Evolutionary conservation across 2,888 invertebrate genomes (phyloP).

Genomic region (Parthenolecanium corni): DNA sequence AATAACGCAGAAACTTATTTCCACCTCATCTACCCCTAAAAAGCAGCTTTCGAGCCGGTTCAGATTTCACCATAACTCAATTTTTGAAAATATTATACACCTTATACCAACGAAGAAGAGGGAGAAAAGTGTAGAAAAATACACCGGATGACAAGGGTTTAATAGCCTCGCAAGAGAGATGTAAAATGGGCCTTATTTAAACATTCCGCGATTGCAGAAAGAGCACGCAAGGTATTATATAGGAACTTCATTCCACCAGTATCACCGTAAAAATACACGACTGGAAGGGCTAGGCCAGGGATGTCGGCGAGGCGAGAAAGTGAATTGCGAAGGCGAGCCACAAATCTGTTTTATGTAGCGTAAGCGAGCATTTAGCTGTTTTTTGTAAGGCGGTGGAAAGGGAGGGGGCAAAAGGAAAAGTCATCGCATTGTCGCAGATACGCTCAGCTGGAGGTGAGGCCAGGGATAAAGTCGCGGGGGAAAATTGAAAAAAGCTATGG

Average conservation of each 20-base stretch:
- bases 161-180: constrained; percentile 15
- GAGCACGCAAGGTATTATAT: too few species aligned
- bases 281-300: constrained; percentile 8
- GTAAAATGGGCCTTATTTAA: constrained; percentile 17
- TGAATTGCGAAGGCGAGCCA: constrained; percentile 25
- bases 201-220: constrained; percentile 7
- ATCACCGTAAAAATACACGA: background rate
- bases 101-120: background rate
- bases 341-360: constrained; percentile 28
- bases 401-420: too few species aligned
- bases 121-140: background rate
- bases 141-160: background rate
- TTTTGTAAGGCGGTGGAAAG: background rate
- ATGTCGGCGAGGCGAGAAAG: background rate
- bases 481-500: too few species aligned
- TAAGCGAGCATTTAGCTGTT: constrained; percentile 5
- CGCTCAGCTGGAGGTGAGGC: too few species aligned
- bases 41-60: background rate
- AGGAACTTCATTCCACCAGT: too few species aligned
- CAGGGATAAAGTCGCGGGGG: too few species aligned
- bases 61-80: constrained; percentile 11
- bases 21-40: too few species aligned
- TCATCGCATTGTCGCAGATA: too few species aligned
- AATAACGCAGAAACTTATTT: background rate
- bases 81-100: constrained; percentile 18